A percentile compares a stretch with the other conserved stretches of the same genome.
phyloP scores from a whole-genome alignment of 2,888 invertebrate species.

The Chaitophorus viminalis region DNA sequence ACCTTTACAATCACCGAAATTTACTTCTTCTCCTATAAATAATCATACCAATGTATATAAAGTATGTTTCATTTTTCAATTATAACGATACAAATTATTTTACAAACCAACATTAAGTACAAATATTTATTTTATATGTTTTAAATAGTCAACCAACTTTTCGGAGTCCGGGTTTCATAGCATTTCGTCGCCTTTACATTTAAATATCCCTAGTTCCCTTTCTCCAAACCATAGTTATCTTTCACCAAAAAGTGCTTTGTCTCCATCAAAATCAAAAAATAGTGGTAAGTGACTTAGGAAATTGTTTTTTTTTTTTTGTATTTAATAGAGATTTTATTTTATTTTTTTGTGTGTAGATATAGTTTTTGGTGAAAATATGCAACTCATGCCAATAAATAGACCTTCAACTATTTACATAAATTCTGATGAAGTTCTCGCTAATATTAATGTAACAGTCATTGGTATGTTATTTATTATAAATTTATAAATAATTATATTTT shows the following conservation, averaged over 20 bases:
- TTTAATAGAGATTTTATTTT: background rate
- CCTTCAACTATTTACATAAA: slow-evolving; percentile 72
- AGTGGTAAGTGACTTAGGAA: slow-evolving; percentile 27
- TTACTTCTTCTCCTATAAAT: slow-evolving; percentile 56
- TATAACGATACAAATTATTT: background rate
- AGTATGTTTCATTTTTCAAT: slow-evolving; percentile 19
- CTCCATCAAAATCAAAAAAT: slow-evolving; percentile 49
- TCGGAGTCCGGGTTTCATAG: slow-evolving; percentile 57
- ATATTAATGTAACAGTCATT: slow-evolving; percentile 70
- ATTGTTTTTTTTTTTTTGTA: background rate
- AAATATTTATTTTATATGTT: background rate
- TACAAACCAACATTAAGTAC: background rate
- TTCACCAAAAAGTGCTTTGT: slow-evolving; percentile 43
- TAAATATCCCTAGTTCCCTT: slow-evolving; percentile 52
- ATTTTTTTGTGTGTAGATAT: slow-evolving; percentile 59
- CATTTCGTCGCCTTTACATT: slow-evolving; percentile 53
- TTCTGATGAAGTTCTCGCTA: slow-evolving; percentile 66
- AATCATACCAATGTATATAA: slow-evolving; percentile 38
- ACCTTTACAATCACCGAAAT: slow-evolving; percentile 55
- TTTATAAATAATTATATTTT: too few species aligned
- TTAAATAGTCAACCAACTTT: slow-evolving; percentile 45
- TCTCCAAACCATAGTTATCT: slow-evolving; percentile 51
- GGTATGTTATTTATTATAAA: slow-evolving; percentile 66
- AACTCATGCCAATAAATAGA: slow-evolving; percentile 72
- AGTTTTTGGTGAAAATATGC: slow-evolving; percentile 74